A percentile compares a stretch with the other conserved stretches of the same genome.
Conservation (phyloP, 2,888 invertebrate genomes). For the Ectemnius continuus region DNA sequence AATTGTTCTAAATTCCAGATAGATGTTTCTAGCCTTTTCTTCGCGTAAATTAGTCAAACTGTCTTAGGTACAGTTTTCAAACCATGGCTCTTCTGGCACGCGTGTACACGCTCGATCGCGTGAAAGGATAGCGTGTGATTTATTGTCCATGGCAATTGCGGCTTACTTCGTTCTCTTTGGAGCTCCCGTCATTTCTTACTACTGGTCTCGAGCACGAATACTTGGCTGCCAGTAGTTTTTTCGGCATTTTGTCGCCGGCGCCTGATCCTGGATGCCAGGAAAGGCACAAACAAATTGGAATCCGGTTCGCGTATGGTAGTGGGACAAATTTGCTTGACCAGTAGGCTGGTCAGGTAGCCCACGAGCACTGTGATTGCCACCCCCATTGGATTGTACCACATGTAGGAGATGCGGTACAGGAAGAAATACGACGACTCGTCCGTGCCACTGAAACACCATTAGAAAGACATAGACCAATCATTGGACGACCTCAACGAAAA, state of each 20-base stretch:
- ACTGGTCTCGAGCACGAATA: constrained; percentile 62
- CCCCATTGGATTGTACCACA: constrained; percentile 84
- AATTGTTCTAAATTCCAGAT: too few species aligned
- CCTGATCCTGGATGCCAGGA: constrained; percentile 79
- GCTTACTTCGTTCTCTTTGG: neutral
- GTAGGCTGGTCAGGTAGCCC: constrained; percentile 80
- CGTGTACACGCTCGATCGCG: too few species aligned
- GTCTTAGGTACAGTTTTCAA: too few species aligned
- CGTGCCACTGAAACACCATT: constrained; percentile 29
- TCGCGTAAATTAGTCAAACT: too few species aligned
- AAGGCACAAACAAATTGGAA: constrained; percentile 81
- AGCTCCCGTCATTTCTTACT: constrained; percentile 9
- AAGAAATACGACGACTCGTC: constrained; percentile 79
- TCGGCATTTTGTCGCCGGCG: constrained; percentile 56
- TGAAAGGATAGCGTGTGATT: too few species aligned
- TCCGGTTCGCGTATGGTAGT: constrained; percentile 76
- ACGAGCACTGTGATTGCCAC: constrained; percentile 78
- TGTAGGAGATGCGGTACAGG: constrained; percentile 85
- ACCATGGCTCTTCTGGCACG: too few species aligned
- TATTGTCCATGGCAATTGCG: too few species aligned
- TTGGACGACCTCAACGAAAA: constrained; percentile 4
- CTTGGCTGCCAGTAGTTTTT: constrained; percentile 65
- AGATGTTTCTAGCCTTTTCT: too few species aligned
- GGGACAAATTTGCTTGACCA: constrained; percentile 73
- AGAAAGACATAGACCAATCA: neutral